A percentile compares a stretch with the other conserved stretches of the same genome.
Evolutionary conservation across 2,113 vertebrate species (phyloP).

Genomic region (Charadrius vociferus): DNA sequence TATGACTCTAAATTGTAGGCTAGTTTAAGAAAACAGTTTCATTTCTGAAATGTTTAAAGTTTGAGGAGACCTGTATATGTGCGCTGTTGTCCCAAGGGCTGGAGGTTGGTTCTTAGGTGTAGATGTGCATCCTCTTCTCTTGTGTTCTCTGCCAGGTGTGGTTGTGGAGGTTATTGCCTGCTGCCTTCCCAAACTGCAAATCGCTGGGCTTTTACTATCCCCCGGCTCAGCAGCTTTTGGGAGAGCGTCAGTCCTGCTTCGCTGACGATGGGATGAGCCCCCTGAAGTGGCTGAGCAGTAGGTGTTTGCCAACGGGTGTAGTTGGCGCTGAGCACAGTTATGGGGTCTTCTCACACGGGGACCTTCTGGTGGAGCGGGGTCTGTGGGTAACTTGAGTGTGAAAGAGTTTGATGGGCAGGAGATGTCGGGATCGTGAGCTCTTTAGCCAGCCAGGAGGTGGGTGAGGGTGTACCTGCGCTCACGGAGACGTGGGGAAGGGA

Average conservation of each 20-base stretch:
- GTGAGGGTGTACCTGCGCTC: not conserved
- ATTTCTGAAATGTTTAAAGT: not conserved
- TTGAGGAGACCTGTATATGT: not conserved
- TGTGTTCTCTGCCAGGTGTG: not conserved
- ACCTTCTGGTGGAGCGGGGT: no score
- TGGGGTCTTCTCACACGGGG: fast-evolving
- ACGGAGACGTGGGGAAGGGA: not conserved
- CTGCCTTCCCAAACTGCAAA: not conserved
- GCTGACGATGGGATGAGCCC: fast-evolving
- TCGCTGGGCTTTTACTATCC: not conserved
- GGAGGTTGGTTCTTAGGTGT: not conserved
- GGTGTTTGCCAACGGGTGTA: not conserved
- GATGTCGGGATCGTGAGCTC: fast-evolving
- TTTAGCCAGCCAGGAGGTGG: not conserved
- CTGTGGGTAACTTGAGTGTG: not conserved
- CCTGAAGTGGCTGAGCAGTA: not conserved
- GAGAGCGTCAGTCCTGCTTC: not conserved
- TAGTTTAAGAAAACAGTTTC: not conserved
- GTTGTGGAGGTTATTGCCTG: not conserved
- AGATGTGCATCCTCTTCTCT: not conserved
- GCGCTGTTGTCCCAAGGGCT: not conserved
- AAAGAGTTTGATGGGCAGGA: not conserved
- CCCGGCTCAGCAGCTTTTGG: not conserved
- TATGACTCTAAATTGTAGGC: not conserved
- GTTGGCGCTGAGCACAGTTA: not conserved